Evolutionary conservation across 1,140 invertebrate genomes (phyloP).

Genomic region (Halesus radiatus): DNA sequence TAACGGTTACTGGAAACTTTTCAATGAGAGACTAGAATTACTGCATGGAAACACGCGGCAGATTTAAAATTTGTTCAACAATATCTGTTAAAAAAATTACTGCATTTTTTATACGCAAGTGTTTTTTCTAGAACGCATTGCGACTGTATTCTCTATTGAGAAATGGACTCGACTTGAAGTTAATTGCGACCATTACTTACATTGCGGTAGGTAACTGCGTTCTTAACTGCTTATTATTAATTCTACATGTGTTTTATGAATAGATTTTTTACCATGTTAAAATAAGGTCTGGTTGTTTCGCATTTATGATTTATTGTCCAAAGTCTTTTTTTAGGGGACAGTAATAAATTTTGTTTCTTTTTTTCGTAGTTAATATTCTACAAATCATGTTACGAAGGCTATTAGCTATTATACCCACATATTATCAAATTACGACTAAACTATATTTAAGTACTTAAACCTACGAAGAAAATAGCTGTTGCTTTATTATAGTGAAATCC

Average conservation of each 20-base stretch:
- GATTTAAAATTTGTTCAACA: too few species aligned
- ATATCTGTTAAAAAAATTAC: background rate
- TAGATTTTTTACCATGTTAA: background rate
- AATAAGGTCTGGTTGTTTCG: background rate
- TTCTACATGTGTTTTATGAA: background rate
- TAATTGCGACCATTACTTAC: slow-evolving; percentile 11
- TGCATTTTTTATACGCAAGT: background rate
- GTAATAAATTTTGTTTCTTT: background rate
- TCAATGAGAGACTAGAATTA: too few species aligned
- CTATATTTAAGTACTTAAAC: too few species aligned
- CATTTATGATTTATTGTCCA: background rate
- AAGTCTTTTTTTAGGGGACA: background rate
- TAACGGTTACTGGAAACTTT: slow-evolving; percentile 41
- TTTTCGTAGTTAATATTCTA: too few species aligned
- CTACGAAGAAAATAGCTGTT: too few species aligned
- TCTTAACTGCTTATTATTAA: too few species aligned
- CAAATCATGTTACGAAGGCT: too few species aligned
- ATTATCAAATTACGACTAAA: too few species aligned
- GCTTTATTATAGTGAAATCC: too few species aligned
- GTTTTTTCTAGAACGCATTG: background rate
- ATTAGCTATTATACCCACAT: too few species aligned
- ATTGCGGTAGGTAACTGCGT: background rate
- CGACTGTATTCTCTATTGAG: background rate
- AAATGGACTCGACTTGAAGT: background rate
- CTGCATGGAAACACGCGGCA: too few species aligned